phyloP scores from a whole-genome alignment of 2,113 vertebrate species.

The Centropus bengalensis region DNA sequence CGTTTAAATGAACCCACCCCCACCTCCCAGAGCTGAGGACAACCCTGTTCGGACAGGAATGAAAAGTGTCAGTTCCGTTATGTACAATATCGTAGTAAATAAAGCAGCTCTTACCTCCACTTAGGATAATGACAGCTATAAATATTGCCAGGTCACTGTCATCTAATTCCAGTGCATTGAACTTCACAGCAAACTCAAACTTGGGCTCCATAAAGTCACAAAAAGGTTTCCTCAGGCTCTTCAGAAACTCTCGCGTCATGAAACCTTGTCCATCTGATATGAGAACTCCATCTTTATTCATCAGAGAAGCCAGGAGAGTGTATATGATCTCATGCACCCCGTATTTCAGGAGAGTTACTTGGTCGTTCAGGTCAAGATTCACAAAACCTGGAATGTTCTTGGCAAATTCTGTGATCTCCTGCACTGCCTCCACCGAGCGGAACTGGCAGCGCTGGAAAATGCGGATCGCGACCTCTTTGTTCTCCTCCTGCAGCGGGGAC shows the following conservation, averaged over 20 bases:
- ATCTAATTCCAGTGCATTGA: slow-evolving; percentile 96
- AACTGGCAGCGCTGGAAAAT: slow-evolving; percentile 96
- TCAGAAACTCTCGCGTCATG: slow-evolving; percentile 98
- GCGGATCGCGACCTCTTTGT: slow-evolving; percentile 90
- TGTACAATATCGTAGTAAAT: not conserved
- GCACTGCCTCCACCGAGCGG: slow-evolving; percentile 92
- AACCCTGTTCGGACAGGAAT: not conserved
- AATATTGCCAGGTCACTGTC: slow-evolving; percentile 98
- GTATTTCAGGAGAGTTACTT: slow-evolving; percentile 97
- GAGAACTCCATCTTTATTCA: slow-evolving; percentile 98
- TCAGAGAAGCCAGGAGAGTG: slow-evolving; percentile 94
- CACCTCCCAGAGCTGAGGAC: not conserved
- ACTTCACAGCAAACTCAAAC: slow-evolving; percentile 98
- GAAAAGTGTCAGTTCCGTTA: not conserved
- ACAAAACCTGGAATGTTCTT: slow-evolving; percentile 97
- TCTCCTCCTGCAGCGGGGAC: slow-evolving; percentile 83
- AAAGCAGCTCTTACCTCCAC: slow-evolving; percentile 86
- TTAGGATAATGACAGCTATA: slow-evolving; percentile 97
- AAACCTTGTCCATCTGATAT: slow-evolving; percentile 96
- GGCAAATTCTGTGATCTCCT: slow-evolving; percentile 97
- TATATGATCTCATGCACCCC: slow-evolving; percentile 97
- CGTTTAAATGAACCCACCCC: not conserved
- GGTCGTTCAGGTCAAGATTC: slow-evolving; percentile 93
- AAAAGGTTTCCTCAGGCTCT: slow-evolving; percentile 96
- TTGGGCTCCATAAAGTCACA: slow-evolving; percentile 98